Conservation (phyloP, 2,888 invertebrate species). For the Vandiemenella viatica region DNA sequence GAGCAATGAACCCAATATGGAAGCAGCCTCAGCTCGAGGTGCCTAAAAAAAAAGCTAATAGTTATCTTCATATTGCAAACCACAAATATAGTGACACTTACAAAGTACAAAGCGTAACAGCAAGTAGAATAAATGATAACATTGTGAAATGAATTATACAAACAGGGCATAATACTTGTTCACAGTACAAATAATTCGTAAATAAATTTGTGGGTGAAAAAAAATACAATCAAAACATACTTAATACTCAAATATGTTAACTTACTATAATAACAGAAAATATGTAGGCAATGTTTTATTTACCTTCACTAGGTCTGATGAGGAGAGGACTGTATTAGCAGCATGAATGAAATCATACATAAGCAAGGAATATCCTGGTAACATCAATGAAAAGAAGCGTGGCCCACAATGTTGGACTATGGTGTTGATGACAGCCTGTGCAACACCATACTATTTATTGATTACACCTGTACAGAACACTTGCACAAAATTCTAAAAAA, state of each 20-base stretch:
- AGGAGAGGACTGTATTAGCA: slow-evolving; percentile 71
- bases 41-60: too few relatives aligned
- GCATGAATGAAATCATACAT: slow-evolving; percentile 82
- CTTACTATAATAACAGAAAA: background rate
- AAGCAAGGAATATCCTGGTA: slow-evolving; percentile 78
- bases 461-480: too few relatives aligned
- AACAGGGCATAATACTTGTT: too few relatives aligned
- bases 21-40: slow-evolving; percentile 81
- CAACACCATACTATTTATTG: too few relatives aligned
- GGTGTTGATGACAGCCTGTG: slow-evolving; percentile 57
- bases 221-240: slow-evolving; percentile 5
- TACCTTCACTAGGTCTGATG: slow-evolving; percentile 44
- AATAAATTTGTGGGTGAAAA: too few relatives aligned
- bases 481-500: too few relatives aligned
- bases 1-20: slow-evolving; percentile 72
- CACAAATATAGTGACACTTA: too few relatives aligned
- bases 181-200: too few relatives aligned
- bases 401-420: slow-evolving; percentile 68
- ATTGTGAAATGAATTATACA: too few relatives aligned
- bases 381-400: slow-evolving; percentile 66
- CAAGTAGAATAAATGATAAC: too few relatives aligned
- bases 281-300: background rate
- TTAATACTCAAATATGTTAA: background rate
- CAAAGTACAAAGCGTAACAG: too few relatives aligned
- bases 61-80: too few relatives aligned